These are phyloP conservation scores for Kradibia gibbosae DNA, from an alignment of 1,140 invertebrate species.

Conservation along the genomic window DNA sequence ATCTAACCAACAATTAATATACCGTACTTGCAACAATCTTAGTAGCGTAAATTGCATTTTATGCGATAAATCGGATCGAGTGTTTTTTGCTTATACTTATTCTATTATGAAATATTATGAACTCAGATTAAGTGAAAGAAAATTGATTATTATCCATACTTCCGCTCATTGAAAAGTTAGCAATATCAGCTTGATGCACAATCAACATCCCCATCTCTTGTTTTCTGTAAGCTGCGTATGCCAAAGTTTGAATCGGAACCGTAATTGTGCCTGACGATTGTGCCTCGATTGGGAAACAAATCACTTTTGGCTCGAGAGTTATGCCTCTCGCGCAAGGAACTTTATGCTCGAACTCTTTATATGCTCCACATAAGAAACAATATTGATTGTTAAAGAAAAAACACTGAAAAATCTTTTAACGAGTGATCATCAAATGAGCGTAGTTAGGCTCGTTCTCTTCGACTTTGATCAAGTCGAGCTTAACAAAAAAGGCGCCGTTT, in stretches of 20 bases:
- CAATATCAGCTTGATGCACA: not conserved
- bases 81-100: not conserved
- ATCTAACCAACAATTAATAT: no score
- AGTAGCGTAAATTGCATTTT: not conserved
- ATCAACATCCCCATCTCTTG: not conserved
- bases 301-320: not conserved
- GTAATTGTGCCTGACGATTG: not conserved
- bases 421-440: no score
- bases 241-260: not conserved
- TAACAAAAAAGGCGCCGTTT: no score
- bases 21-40: no score
- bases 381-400: not conserved
- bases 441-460: no score
- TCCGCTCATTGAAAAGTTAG: not conserved
- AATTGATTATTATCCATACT: not conserved
- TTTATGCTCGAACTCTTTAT: not conserved
- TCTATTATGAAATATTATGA: not conserved
- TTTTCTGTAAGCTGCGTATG: not conserved
- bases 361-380: not conserved
- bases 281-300: not conserved
- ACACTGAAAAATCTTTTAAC: no score
- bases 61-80: not conserved
- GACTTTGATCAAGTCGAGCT: no score
- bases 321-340: not conserved
- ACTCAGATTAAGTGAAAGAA: not conserved